phyloP scores from a whole-genome alignment of 2,888 invertebrate genomes.

The Drosophila kuntzei region DNA sequence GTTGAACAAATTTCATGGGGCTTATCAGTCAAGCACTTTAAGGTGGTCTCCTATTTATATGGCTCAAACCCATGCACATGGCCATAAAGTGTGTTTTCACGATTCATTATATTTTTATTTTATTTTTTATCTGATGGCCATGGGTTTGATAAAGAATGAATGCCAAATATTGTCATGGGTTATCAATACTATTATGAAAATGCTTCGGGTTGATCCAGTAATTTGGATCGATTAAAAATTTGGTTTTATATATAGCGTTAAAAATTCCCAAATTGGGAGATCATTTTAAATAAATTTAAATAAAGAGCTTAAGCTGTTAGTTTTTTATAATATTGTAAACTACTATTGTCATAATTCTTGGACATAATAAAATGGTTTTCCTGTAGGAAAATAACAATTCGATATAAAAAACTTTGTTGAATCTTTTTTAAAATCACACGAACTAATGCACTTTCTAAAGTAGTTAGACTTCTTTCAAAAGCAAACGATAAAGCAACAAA shows the following conservation, averaged over 20 bases:
- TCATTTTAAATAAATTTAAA: not conserved
- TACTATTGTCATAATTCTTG: not conserved
- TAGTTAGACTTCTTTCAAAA: not conserved
- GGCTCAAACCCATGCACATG: constrained; percentile 8
- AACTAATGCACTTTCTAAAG: not conserved
- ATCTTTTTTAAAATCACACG: not conserved
- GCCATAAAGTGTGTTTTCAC: constrained; percentile 4
- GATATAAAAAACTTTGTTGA: not conserved
- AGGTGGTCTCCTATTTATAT: constrained; percentile 25
- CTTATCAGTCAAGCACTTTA: constrained; percentile 48
- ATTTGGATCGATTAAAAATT: not conserved
- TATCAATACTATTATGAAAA: not conserved
- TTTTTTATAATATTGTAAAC: not conserved
- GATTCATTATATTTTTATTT: constrained; percentile 24
- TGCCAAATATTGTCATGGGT: constrained; percentile 11
- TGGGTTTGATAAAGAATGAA: constrained; percentile 38
- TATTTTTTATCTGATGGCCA: constrained; percentile 32
- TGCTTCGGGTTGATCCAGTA: not conserved
- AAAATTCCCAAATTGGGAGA: not conserved
- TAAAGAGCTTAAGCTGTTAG: not conserved
- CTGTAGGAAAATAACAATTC: not conserved
- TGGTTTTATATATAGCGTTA: not conserved
- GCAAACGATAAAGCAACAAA: not conserved
- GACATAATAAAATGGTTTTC: not conserved
- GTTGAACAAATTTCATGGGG: constrained; percentile 7